Evolutionary conservation across 2,888 invertebrate genomes (phyloP), one percentile per base, ranked within the genome.

Genomic region (Sminthurides aquaticus): DNA sequence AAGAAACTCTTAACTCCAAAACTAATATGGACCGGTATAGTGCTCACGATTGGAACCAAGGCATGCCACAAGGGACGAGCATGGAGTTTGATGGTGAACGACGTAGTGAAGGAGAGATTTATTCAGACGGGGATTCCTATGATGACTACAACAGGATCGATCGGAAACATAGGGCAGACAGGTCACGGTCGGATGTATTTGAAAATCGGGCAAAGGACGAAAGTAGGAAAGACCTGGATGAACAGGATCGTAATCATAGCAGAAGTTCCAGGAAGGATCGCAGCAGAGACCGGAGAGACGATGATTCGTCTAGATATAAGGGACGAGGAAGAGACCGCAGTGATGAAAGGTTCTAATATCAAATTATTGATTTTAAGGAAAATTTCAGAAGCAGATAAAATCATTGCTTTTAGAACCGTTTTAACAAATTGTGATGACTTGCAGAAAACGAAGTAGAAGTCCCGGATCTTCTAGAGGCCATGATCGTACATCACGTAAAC

Each of bases 401-500:
- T n/a, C n/a, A n/a, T n/a, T n/a, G n/a, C n/a, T n/a, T n/a, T n/a
- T n/a, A n/a, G n/a, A n/a, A n/a, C n/a, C n/a, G n/a, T n/a, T n/a
- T n/a, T n/a, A n/a, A n/a, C n/a, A n/a, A n/a, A n/a, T n/a, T n/a
- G n/a, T n/a, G n/a, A n/a, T n/a, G n/a, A n/a, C 27, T 26, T 34
- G 56, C 28, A 63, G 64, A 20, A 54, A 34, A 20, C 8, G 64
- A 52, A 64, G 64, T 48, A 25, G 52, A 52, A 52, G 64, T 27
- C 54, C 60, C 3, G 59, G 57, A 25, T 59, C 64, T 11, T 52
- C 64, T 1, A 28, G 52, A 48, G 20, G 68, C 27, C 60, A 67
- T 49, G 72, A 71, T 48, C 67, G 66, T 57, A 65, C 65, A 48
- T 57, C 62, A 18, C 66, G 66, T 24, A 64, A 68, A 49, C 59